Evolutionary conservation across 2,888 invertebrate species (phyloP).

Genomic region (Lydus trimaculatus): DNA sequence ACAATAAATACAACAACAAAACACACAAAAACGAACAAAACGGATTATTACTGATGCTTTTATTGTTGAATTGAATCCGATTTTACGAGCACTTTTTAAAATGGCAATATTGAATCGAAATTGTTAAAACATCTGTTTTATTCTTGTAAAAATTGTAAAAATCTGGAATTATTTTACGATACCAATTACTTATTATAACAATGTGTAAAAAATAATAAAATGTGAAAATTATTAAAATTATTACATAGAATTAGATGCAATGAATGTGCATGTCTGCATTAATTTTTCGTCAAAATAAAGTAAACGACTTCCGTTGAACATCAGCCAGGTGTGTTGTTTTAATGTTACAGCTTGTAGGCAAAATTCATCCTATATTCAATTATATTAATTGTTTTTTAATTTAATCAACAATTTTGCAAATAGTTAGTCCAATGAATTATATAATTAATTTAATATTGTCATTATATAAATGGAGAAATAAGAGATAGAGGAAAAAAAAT

Average conservation of each 20-base stretch:
- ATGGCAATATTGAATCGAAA: neutral
- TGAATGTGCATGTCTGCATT: neutral
- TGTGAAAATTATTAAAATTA: neutral
- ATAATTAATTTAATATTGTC: neutral
- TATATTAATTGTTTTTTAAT: conserved; percentile 3
- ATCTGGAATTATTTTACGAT: neutral
- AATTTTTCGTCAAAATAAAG: conserved; percentile 8
- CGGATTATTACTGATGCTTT: neutral
- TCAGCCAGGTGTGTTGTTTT: conserved; percentile 7
- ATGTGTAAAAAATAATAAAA: neutral
- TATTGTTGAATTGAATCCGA: neutral
- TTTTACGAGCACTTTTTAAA: neutral
- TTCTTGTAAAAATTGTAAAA: neutral
- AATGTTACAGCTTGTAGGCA: neutral
- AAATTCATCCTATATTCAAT: neutral
- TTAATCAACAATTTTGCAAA: neutral
- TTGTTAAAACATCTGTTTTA: neutral
- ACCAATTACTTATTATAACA: neutral
- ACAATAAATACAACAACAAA: neutral
- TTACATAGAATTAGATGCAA: neutral
- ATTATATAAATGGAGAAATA: neutral
- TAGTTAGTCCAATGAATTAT: neutral
- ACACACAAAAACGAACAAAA: neutral
- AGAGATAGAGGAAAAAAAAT: neutral
- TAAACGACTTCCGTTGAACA: conserved; percentile 9